These are phyloP conservation scores for Spinus pinus DNA, from an alignment of 2,797 vertebrate species.

Conservation along the genomic window DNA sequence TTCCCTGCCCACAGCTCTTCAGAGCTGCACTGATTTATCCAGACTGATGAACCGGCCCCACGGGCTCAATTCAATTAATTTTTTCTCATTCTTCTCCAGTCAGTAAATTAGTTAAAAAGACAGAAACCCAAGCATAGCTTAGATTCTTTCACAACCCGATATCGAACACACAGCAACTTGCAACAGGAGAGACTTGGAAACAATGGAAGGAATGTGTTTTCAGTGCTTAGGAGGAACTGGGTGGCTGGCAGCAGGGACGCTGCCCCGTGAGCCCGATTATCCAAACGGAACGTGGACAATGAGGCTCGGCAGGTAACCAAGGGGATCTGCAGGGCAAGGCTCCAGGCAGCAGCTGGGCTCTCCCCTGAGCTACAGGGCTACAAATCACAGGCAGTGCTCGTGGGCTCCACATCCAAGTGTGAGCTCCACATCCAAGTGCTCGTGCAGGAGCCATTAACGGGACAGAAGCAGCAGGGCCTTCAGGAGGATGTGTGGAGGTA, in stretches of 20 bases:
- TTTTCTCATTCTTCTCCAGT: conserved; percentile 36
- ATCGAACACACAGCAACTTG: conserved; percentile 59
- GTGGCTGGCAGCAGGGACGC: neutral
- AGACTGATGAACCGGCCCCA: neutral
- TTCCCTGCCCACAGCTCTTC: neutral
- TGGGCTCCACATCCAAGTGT: neutral
- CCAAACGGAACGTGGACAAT: neutral
- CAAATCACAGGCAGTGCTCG: neutral
- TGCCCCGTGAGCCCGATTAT: neutral
- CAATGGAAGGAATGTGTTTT: conserved; percentile 64
- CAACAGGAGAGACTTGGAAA: conserved; percentile 42
- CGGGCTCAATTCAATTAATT: neutral
- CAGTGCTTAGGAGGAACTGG: neutral
- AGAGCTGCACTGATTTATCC: neutral
- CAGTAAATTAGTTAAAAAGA: conserved; percentile 42
- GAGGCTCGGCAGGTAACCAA: conserved; percentile 46
- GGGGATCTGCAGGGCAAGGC: neutral
- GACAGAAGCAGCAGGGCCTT: neutral
- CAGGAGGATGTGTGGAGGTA: neutral
- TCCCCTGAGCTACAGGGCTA: neutral
- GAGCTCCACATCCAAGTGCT: neutral
- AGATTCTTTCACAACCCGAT: neutral
- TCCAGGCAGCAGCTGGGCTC: neutral
- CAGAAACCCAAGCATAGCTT: conserved; percentile 31
- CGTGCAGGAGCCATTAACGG: fast-evolving